phyloP scores from a whole-genome alignment of 2,113 vertebrate genomes.

The Cricetomys ansorgei region DNA sequence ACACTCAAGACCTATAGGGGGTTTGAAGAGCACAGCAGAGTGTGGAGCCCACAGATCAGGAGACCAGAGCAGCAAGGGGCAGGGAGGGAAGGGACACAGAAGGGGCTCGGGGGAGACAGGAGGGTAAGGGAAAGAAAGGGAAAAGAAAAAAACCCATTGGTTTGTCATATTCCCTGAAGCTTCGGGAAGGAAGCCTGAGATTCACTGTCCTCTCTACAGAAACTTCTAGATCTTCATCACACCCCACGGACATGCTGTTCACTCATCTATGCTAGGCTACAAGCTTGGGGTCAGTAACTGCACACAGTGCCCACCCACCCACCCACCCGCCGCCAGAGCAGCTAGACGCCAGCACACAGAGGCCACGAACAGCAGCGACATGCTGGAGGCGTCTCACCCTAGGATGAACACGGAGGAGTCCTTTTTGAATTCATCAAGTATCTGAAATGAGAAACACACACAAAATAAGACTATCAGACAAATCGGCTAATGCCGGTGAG shows the following conservation, averaged over 20 bases:
- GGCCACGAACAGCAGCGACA: accelerated
- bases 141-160: neutral
- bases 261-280: accelerated
- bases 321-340: neutral
- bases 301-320: neutral
- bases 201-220: neutral
- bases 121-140: too few species aligned
- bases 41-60: too few species aligned
- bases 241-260: accelerated
- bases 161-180: neutral
- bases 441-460: constrained; percentile 85
- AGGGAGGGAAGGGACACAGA: too few species aligned
- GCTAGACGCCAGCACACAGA: accelerated
- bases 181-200: neutral
- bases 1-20: neutral
- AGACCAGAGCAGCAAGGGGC: neutral
- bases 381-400: constrained; percentile 89
- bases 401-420: constrained; percentile 96
- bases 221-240: neutral
- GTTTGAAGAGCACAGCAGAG: too few species aligned
- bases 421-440: constrained; percentile 97
- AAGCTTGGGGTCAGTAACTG: accelerated
- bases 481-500: accelerated
- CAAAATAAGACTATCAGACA: neutral
- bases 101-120: too few species aligned